These are phyloP conservation scores for Ecliptopera silaceata DNA, from an alignment of 2,888 invertebrate genomes.

Conservation along the genomic window DNA sequence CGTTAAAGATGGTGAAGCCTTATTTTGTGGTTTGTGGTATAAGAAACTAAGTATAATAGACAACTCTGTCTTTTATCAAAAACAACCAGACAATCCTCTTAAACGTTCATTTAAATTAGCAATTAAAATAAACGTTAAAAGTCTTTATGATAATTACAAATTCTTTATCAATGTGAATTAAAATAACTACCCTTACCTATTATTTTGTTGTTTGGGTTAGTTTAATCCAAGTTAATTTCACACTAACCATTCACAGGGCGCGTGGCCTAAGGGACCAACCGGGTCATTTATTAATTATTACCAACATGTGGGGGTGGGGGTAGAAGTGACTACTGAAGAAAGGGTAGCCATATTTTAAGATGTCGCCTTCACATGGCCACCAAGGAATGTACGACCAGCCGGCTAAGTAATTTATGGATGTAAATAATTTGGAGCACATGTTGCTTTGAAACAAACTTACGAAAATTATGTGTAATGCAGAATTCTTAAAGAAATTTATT, in stretches of 20 bases:
- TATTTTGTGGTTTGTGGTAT: too few species aligned
- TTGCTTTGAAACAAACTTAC: slow-evolving; percentile 15
- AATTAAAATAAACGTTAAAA: too few species aligned
- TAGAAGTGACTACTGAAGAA: slow-evolving; percentile 69
- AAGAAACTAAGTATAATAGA: too few species aligned
- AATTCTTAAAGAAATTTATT: neutral
- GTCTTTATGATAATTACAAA: too few species aligned
- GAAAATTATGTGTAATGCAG: slow-evolving; percentile 4
- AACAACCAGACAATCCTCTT: too few species aligned
- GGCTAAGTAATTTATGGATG: slow-evolving; percentile 65
- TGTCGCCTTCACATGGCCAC: slow-evolving; percentile 71
- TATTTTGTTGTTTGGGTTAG: slow-evolving; percentile 27
- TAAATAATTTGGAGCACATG: slow-evolving; percentile 45
- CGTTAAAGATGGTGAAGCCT: neutral
- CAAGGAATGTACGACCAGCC: slow-evolving; percentile 64
- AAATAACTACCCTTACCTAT: slow-evolving; percentile 17
- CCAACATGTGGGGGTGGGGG: slow-evolving; percentile 54
- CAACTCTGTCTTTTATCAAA: too few species aligned
- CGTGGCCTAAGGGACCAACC: slow-evolving; percentile 53
- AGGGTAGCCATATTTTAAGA: slow-evolving; percentile 79
- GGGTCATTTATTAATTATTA: slow-evolving; percentile 83
- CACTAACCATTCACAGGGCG: slow-evolving; percentile 54
- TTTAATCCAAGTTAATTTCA: slow-evolving; percentile 49
- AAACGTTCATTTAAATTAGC: too few species aligned
- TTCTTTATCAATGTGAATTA: neutral